Percentiles rank a stretch among this genome's conserved stretches.
These are phyloP conservation scores for Scartelaos histophorus DNA, from an alignment of 2,113 vertebrate species.

Conservation along the genomic window DNA sequence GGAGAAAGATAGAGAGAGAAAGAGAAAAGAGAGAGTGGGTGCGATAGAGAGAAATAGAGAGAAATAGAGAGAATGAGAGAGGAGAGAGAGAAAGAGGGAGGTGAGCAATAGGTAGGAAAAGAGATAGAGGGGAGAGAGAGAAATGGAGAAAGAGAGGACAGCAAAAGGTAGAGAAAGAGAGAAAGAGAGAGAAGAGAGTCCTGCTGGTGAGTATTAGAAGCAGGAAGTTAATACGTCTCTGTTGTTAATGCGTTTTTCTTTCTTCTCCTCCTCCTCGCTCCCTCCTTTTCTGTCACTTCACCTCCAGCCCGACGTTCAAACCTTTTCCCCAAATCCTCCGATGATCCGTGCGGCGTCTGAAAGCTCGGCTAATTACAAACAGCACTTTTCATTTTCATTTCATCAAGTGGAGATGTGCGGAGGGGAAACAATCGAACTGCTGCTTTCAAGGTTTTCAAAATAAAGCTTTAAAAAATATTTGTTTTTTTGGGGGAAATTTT, in stretches of 20 bases:
- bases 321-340: constrained; percentile 46
- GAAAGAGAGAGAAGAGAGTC: no score
- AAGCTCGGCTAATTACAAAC: constrained; percentile 49
- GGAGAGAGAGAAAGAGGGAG: no score
- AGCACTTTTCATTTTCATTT: constrained; percentile 23
- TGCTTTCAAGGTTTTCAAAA: background rate
- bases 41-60: no score
- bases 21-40: no score
- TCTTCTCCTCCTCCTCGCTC: constrained; percentile 17
- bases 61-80: no score
- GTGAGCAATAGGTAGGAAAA: no score
- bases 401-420: constrained; percentile 19
- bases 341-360: constrained; percentile 46
- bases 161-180: no score
- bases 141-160: no score
- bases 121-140: no score
- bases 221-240: background rate
- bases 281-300: constrained; percentile 50
- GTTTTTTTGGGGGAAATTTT: no score
- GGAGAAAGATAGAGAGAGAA: no score
- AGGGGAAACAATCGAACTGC: constrained; percentile 13
- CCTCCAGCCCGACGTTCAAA: constrained; percentile 50
- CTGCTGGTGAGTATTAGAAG: constrained; percentile 1
- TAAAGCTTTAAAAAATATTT: no score
- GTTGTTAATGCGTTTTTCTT: constrained; percentile 36